A percentile compares a stretch with the other conserved stretches of the same genome.
These are phyloP conservation scores for Caenorhabditis inopinata DNA, from an alignment of 1,140 invertebrate species.

Conservation along the genomic window DNA sequence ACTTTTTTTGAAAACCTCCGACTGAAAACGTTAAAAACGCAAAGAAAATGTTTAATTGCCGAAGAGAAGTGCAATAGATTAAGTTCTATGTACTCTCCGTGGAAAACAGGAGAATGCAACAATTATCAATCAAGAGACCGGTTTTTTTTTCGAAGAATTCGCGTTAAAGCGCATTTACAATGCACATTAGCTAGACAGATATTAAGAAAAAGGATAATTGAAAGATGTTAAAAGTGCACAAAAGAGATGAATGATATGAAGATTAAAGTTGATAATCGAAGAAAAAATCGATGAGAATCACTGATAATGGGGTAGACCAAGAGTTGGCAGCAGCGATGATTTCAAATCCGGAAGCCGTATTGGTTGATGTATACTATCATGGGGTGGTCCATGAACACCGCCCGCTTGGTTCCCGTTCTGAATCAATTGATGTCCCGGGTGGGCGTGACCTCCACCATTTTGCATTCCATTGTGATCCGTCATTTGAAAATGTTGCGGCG, in stretches of 20 bases:
- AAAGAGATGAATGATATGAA: neutral
- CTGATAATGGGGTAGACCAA: conserved; percentile 1
- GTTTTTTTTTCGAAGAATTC: no score
- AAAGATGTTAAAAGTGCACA: no score
- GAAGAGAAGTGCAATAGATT: no score
- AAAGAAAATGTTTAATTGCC: no score
- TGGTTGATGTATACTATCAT: conserved; percentile 5
- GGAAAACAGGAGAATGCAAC: no score
- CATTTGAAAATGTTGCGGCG: conserved; percentile 16
- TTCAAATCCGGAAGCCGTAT: conserved; percentile 6
- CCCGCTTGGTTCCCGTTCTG: neutral
- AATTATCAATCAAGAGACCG: no score
- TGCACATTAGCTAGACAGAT: no score
- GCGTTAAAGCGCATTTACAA: no score
- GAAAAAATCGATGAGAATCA: conserved; percentile 19
- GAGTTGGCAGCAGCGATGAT: neutral
- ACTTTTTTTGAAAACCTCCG: no score
- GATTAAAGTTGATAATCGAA: neutral
- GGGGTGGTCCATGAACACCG: neutral
- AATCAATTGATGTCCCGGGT: conserved; percentile 6
- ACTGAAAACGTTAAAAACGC: no score
- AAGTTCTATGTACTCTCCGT: no score
- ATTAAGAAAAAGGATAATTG: no score
- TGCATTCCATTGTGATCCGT: conserved; percentile 26
- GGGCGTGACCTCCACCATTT: neutral